Evolutionary conservation across 2,888 invertebrate species (phyloP).

Genomic region (Apotomis turbidana): DNA sequence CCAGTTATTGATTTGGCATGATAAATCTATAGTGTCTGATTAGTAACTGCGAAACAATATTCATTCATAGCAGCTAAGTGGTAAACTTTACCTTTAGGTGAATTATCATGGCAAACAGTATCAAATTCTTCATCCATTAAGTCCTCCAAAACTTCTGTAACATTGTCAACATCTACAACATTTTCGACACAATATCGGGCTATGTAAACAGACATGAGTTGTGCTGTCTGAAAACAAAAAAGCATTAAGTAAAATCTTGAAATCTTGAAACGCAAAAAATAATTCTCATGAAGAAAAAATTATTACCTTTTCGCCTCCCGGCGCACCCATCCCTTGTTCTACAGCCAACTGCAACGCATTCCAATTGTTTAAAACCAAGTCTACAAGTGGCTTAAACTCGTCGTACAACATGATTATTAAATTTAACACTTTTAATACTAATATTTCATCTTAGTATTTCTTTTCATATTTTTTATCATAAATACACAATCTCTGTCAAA

Average conservation of each 20-base stretch:
- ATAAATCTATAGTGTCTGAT: too few relatives aligned
- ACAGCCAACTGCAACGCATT: constrained; percentile 88
- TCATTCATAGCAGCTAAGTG: background rate
- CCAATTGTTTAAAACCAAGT: constrained; percentile 88
- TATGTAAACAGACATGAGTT: constrained; percentile 86
- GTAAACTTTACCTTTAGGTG: constrained; percentile 81
- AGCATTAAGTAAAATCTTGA: background rate
- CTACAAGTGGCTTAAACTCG: constrained; percentile 85
- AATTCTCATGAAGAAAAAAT: background rate
- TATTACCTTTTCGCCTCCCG: constrained; percentile 86
- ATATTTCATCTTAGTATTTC: background rate
- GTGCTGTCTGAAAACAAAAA: constrained; percentile 81
- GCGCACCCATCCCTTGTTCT: constrained; percentile 89
- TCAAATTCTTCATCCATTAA: constrained; percentile 89
- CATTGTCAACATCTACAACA: constrained; percentile 83
- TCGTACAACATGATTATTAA: constrained; percentile 69
- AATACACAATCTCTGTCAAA: background rate
- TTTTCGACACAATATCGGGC: constrained; percentile 86
- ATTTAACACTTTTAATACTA: background rate
- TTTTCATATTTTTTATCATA: background rate
- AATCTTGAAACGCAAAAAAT: background rate
- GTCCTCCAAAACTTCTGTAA: constrained; percentile 87
- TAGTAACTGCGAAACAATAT: too few relatives aligned
- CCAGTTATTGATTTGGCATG: too few relatives aligned
- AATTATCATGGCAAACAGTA: constrained; percentile 88